A percentile compares a stretch with the other conserved stretches of the same genome.
These are phyloP conservation scores for Xylocampa areola DNA, from an alignment of 2,888 invertebrate species.

Conservation along the genomic window DNA sequence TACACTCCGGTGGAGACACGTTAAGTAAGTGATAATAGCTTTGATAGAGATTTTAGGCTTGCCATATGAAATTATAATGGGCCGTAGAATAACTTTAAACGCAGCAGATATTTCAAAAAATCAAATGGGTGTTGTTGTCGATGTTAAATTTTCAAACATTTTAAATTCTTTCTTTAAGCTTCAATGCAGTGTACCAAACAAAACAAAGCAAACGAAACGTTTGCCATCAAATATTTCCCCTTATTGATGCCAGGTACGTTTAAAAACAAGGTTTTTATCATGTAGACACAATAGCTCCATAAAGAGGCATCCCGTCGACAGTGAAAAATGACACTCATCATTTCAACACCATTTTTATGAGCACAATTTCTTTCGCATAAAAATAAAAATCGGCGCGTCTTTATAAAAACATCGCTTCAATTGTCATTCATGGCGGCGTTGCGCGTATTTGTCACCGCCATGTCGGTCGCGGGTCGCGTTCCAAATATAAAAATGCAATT, in stretches of 20 bases:
- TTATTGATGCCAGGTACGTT: constrained; percentile 53
- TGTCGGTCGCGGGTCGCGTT: constrained; percentile 84
- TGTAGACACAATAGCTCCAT: constrained; percentile 83
- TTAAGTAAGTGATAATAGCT: too few species aligned
- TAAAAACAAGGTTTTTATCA: constrained; percentile 72
- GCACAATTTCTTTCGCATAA: constrained; percentile 89
- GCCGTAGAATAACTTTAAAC: too few species aligned
- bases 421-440: constrained; percentile 89
- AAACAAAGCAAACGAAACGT: constrained; percentile 38
- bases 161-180: not conserved
- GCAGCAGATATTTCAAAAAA: too few species aligned
- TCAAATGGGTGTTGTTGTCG: too few species aligned
- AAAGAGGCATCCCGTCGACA: constrained; percentile 84
- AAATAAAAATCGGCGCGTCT: constrained; percentile 85
- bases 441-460: constrained; percentile 89
- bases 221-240: constrained; percentile 42
- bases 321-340: constrained; percentile 88
- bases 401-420: constrained; percentile 89
- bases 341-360: constrained; percentile 87
- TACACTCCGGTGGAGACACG: too few species aligned
- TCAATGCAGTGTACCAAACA: constrained; percentile 16
- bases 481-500: constrained; percentile 90
- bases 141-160: too few species aligned
- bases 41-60: too few species aligned
- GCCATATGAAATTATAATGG: too few species aligned